phyloP scores from a whole-genome alignment of 35 echinoderm and acorn worm genomes.

The Chiridota heheva region DNA sequence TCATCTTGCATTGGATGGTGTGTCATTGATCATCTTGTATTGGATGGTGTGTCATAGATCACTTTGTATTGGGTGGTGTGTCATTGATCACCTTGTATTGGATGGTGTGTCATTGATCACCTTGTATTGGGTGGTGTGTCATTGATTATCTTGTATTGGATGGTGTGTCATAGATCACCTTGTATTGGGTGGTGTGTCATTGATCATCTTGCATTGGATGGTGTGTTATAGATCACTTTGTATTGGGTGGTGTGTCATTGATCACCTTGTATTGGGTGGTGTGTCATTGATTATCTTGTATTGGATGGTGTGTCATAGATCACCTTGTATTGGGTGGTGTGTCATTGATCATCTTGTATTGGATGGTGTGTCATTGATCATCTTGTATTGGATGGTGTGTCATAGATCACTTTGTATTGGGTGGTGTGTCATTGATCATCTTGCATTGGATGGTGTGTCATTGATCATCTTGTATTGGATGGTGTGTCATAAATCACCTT shows the following conservation, averaged over 20 bases:
- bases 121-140: background rate
- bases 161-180: too few species aligned
- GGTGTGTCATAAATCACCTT: too few species aligned
- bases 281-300: background rate
- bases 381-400: background rate
- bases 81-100: background rate
- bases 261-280: background rate
- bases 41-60: background rate
- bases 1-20: background rate
- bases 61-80: background rate
- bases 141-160: background rate
- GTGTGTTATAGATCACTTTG: background rate
- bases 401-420: background rate
- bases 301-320: too few species aligned
- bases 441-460: background rate
- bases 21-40: too few species aligned
- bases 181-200: background rate
- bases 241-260: background rate
- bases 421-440: background rate
- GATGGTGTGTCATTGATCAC: background rate
- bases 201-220: background rate
- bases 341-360: background rate
- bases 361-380: background rate
- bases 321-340: too few species aligned
- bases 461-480: too few species aligned